Evolutionary conservation across 2,113 vertebrate species (phyloP).

Genomic region (Rhegmatorhina hoffmannsi): DNA sequence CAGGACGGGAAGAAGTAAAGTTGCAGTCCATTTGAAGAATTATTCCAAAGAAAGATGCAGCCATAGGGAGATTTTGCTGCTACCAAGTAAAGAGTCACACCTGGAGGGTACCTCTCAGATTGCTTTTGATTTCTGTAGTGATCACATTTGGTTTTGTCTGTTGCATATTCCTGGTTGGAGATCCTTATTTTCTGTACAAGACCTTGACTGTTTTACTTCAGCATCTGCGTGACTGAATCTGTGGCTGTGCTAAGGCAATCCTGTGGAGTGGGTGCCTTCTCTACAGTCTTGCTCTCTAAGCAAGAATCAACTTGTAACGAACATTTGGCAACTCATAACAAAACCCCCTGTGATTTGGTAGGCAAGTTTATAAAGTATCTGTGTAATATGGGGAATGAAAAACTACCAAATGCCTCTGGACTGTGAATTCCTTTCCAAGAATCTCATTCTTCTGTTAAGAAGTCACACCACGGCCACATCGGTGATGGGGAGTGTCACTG

Average conservation of each 20-base stretch:
- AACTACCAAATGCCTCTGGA: constrained; percentile 4
- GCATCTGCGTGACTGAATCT: background rate
- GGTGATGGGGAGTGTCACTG: background rate
- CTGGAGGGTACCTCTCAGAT: background rate
- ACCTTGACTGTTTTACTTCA: background rate
- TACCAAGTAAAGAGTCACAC: background rate
- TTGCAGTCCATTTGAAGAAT: background rate
- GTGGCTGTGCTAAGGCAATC: background rate
- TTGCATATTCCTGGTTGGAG: background rate
- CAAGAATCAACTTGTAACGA: background rate
- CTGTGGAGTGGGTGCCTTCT: background rate
- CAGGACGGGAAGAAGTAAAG: background rate
- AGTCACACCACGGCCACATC: background rate
- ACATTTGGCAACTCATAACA: background rate
- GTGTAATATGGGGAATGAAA: background rate
- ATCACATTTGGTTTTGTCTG: background rate
- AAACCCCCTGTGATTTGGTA: background rate
- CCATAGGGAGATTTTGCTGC: background rate
- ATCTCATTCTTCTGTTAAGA: background rate
- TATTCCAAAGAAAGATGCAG: background rate
- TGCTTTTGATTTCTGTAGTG: background rate
- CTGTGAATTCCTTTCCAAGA: background rate
- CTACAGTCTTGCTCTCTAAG: background rate
- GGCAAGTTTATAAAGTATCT: background rate
- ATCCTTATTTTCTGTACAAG: background rate